Percentiles rank a stretch among this genome's conserved stretches.
These are phyloP conservation scores for Globodera rostochiensis DNA, from an alignment of 1,140 invertebrate genomes.

Conservation along the genomic window DNA sequence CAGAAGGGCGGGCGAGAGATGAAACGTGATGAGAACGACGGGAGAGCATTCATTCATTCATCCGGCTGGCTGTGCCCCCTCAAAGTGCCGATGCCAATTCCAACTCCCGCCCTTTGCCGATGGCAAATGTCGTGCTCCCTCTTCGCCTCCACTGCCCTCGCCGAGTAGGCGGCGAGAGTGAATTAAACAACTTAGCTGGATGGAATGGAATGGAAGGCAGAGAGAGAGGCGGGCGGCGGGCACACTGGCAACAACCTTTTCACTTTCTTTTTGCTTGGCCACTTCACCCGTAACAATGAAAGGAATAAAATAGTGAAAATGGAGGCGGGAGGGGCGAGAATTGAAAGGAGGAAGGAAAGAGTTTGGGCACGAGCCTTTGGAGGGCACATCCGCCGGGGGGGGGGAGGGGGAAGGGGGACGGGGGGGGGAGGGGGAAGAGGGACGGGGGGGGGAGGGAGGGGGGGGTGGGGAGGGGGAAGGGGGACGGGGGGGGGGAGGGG, in stretches of 20 bases:
- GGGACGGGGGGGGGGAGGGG: too few species aligned
- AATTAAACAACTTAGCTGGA: constrained; percentile 8
- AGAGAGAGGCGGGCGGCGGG: too few species aligned
- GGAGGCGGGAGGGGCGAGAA: neutral
- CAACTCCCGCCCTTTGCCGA: neutral
- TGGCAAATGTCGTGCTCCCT: constrained; percentile 6
- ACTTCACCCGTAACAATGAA: neutral
- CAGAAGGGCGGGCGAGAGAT: neutral
- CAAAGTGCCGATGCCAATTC: neutral
- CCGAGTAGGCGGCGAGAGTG: neutral
- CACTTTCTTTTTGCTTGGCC: neutral
- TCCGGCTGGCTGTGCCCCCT: neutral
- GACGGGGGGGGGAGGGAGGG: too few species aligned
- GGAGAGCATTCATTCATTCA: neutral
- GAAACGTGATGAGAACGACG: neutral
- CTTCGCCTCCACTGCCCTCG: neutral
- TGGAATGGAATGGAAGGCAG: neutral
- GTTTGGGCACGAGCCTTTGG: too few species aligned
- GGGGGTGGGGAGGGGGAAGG: too few species aligned
- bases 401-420: too few species aligned
- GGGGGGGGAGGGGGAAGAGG: neutral
- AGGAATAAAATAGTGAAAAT: neutral
- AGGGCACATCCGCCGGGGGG: too few species aligned
- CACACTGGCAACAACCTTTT: neutral
- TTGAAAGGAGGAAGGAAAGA: too few species aligned